These are phyloP conservation scores for Zaprionus obscuricornis DNA, from an alignment of 2,888 invertebrate genomes.

Conservation along the genomic window DNA sequence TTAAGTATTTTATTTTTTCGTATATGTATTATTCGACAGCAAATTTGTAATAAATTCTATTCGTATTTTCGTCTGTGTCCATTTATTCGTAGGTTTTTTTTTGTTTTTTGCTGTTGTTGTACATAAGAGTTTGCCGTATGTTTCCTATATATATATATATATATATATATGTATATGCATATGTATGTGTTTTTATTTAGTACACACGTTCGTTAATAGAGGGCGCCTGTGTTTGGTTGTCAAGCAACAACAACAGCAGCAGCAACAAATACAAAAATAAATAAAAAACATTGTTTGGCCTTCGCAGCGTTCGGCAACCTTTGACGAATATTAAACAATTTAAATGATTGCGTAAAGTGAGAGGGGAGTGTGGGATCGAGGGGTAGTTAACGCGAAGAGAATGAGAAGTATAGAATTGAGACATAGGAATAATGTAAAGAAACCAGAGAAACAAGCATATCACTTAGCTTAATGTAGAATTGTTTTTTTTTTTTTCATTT, in stretches of 20 bases:
- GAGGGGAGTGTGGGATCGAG: background rate
- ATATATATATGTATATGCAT: conserved; percentile 14
- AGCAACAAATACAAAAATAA: conserved; percentile 18
- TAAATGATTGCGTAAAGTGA: conserved; percentile 27
- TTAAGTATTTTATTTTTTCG: conserved; percentile 25
- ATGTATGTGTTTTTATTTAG: background rate
- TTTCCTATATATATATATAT: conserved; percentile 45
- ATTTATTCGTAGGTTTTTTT: conserved; percentile 45
- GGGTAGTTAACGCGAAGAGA: conserved; percentile 13
- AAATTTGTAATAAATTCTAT: conserved; percentile 71
- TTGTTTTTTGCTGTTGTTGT: no score
- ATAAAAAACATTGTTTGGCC: conserved; percentile 62
- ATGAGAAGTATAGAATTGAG: background rate
- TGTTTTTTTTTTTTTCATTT: conserved; percentile 35
- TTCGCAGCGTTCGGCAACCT: conserved; percentile 74
- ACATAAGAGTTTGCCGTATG: conserved; percentile 38
- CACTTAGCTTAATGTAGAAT: conserved; percentile 69
- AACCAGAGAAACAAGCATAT: conserved; percentile 72
- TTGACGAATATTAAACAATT: conserved; percentile 78
- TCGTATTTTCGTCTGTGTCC: conserved; percentile 34
- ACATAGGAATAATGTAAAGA: conserved; percentile 65
- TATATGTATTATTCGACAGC: conserved; percentile 29
- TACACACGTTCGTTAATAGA: conserved; percentile 34
- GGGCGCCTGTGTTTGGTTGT: conserved; percentile 52
- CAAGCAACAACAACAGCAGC: no score